Base-by-base conservation (phyloP, 2,113 vertebrate genomes). In the Turdus rufiventris region DNA sequence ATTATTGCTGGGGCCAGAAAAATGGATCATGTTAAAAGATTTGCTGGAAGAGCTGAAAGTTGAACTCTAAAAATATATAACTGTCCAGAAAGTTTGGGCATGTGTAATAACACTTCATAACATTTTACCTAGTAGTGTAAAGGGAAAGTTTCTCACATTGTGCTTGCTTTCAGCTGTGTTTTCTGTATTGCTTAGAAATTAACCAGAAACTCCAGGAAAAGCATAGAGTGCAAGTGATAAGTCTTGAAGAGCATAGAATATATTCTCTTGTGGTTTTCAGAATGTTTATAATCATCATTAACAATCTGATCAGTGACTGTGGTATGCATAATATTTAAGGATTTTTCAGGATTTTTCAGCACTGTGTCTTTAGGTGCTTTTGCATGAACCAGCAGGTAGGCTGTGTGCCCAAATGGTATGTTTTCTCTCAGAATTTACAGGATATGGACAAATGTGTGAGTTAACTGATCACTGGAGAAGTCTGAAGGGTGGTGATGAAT, bases 121-220 rank as follows among this genome's bases (percentile, higher is more conserved):
- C 25, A 3, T 54, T 76, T 71, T 92, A 79, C 7, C 21, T 34
- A 14, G 17, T 19, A n/a, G 25, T 62, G 24, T 85, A 88, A 5
- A 38, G 29, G 2, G 5, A 7, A 48, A 8, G 15, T 58, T 42
- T 71, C 23, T 51, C 47, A 28, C 6, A 17, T 19, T 0, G 0
- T 15, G 14, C 21, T 56, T 83, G 10, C 29, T 65, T 82, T 85
- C 63, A 76, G 25, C 56, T 91, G 18, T 24, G 4, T 91, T 76
- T 91, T 14, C 18, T 26, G 7, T 89, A 42, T 65, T 56, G 24
- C 36, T 70, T 81, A 42, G 56, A 89, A 89, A 66, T 62, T 42
- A 61, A 48, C 11, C n/a, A 85, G 51, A 51, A 78, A 42, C n/a
- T 56, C 42, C 0, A 1, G 47, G 38, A 74, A 81, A 42, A 74